Base-by-base conservation (phyloP, 1,140 invertebrate species). In the Drosophila cardini region DNA sequence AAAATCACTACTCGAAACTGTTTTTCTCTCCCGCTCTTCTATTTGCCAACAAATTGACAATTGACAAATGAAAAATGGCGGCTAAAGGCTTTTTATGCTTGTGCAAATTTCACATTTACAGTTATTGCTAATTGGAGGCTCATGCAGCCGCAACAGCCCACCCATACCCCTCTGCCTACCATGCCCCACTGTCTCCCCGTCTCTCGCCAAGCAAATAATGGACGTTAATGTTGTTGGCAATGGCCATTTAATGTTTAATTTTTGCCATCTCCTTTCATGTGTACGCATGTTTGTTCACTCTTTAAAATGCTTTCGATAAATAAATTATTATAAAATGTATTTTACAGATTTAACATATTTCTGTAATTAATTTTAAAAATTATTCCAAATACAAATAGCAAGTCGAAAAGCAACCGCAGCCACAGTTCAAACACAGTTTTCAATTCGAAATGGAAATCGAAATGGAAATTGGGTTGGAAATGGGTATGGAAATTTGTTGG, bases 321-420 rank as follows among this genome's bases (percentile, higher is more conserved):
- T 91, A 81, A 91, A 91, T 89, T 91, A 91, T 91, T 82, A 91
- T 85, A 82, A 86, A 91, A 91, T 91, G 60, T 91, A 91, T 91
- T 91, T 89, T 71, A 78, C 89, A 76, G 76, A 91, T 91, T 89
- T 84, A 69, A 70, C 71, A 67, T 84, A 81, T 91, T 80, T 85
- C 81, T 89, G 89, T 91, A 89, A 91, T 91, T 91, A 91, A 91
- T 91, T 91, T 90, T 91, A 82, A 89, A 91, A 91, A 82, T 91
- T 85, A 87, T 87, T 87, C 80, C 89, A 89, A 91, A 91, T 55
- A 80, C 78, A 90, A 85, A 90, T 70, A 90, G 30, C 60, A 61
- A 76, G 46, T 64, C 50, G 46, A 57, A 67, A 57, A 64, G 32
- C 52, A 71, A 53, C 69, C 63, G 32, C 50, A 71, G 57, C 65